Evolutionary conservation across 2,888 invertebrate genomes (phyloP), one percentile per base, ranked within the genome.

Genomic region (Pogonocherus hispidulus): DNA sequence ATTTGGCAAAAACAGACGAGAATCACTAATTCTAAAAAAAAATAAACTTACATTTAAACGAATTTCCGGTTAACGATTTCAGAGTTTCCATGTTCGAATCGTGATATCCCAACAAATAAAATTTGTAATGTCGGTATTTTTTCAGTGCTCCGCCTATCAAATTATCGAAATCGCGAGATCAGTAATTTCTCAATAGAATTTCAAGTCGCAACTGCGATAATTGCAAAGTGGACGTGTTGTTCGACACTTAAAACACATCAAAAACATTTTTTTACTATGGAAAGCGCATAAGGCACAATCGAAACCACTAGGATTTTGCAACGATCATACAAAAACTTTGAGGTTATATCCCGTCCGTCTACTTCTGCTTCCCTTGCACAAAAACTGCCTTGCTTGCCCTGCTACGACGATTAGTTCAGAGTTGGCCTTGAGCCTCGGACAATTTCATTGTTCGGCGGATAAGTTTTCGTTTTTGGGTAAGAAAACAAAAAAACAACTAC

Each of bases 31-130:
- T 62, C 41, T 52, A 18, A 23, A 47, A 64, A 64, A 72, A 65
- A 51, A 22, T 20, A 23, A 67, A 78, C 78, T 76, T 68, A 78
- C 78, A 75, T 69, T 68, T 71, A 64, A 75, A 73, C 54, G 72
- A 65, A 69, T 63, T 73, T 57, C 73, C 75, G n/a, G 70, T 59
- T 18, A 73, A 54, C 27, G 74, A 74, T 62, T 71, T 71, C 55
- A 73, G 27, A 56, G 67, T 67, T 65, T 68, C 73, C 71, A 73
- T 70, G 64, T 49, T 51, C 41, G 41, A 35, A 18, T 51, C 37
- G 44, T 68, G 55, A 41, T 51, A 62, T 59, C 63, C 56, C 69
- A 70, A 70, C 67, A 73, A 70, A 70, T 70, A 67, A 63, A 52
- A 63, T 63, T 37, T 55, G 57, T 44, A 44, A 63, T 68, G 68